A percentile compares a stretch with the other conserved stretches of the same genome.
Conservation (phyloP, 2,888 invertebrate genomes). For the Pseudanteris insignis region DNA sequence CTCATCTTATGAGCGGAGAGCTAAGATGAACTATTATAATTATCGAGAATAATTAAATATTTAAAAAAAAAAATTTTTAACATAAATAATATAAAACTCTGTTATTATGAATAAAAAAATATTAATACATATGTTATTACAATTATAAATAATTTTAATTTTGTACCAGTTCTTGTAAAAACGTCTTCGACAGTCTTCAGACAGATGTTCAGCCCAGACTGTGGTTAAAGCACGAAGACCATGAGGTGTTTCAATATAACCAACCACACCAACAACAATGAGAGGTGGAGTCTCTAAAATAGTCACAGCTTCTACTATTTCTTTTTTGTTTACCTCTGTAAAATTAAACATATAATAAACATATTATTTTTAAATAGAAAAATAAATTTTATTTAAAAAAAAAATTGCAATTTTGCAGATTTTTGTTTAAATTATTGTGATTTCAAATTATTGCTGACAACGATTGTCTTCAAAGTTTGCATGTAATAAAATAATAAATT, state of each 20-base stretch:
- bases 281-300: slow-evolving; percentile 98
- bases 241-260: slow-evolving; percentile 98
- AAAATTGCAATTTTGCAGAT: no score
- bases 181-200: slow-evolving; percentile 96
- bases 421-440: no score
- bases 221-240: slow-evolving; percentile 95
- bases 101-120: no score
- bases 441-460: no score
- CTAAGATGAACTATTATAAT: slow-evolving; percentile 47
- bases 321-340: slow-evolving; percentile 98
- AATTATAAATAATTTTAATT: no score
- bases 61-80: no score
- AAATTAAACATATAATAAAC: slow-evolving; percentile 1
- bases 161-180: slow-evolving; percentile 99
- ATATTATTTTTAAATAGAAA: not conserved
- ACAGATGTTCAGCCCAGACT: slow-evolving; percentile 98
- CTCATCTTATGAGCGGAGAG: slow-evolving; percentile 66
- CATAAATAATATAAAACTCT: no score
- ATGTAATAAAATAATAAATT: no score
- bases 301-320: slow-evolving; percentile 98
- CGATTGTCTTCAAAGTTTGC: no score
- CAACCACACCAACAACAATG: slow-evolving; percentile 96
- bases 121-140: no score
- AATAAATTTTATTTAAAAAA: not conserved
- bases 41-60: no score